Evolutionary conservation across 2,113 vertebrate species (phyloP).

Genomic region (Trachemys scripta): DNA sequence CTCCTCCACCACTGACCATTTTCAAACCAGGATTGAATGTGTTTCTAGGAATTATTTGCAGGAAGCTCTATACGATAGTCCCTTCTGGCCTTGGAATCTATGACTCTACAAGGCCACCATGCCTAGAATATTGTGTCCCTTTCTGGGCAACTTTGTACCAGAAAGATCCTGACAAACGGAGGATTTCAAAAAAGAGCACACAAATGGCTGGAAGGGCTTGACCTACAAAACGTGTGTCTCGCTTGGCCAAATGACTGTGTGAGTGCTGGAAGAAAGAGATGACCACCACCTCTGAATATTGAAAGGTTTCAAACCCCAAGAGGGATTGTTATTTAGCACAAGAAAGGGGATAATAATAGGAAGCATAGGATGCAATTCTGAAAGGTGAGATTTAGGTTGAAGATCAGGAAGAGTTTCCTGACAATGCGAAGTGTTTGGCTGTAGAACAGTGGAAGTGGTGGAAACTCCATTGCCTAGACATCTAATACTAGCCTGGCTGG

Average conservation of each 20-base stretch:
- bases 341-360: background rate
- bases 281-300: background rate
- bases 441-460: slow-evolving; percentile 4
- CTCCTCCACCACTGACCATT: background rate
- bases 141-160: background rate
- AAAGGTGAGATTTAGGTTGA: background rate
- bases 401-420: background rate
- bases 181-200: background rate
- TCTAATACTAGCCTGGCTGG: background rate
- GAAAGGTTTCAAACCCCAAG: background rate
- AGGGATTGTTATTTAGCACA: background rate
- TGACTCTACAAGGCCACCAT: background rate
- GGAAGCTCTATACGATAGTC: too few relatives aligned
- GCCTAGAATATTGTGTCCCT: background rate
- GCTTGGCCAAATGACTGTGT: background rate
- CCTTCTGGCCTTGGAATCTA: background rate
- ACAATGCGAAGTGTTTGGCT: background rate
- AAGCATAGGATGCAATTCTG: background rate
- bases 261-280: background rate
- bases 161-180: background rate
- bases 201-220: background rate
- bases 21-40: background rate
- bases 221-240: background rate
- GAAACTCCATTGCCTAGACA: background rate
- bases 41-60: background rate